Percentiles rank a stretch among this genome's conserved stretches.
Conservation (phyloP, 2,888 invertebrate species). For the Leucoma salicis region DNA sequence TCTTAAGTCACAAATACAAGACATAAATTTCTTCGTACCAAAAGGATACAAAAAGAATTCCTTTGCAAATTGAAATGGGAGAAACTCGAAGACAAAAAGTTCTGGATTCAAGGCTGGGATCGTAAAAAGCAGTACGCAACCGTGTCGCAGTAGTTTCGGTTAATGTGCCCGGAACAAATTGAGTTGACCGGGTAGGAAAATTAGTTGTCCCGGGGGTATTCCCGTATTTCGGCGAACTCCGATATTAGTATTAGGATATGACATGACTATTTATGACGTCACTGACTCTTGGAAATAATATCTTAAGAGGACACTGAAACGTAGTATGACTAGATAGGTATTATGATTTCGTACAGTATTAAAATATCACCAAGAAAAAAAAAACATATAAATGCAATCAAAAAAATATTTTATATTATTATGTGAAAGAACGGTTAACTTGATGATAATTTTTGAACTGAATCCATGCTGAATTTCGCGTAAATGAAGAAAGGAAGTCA, state of each 20-base stretch:
- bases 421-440: no score
- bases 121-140: conserved; percentile 74
- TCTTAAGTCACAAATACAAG: conserved; percentile 27
- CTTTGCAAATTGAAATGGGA: conserved; percentile 75
- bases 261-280: conserved; percentile 32
- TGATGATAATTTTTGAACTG: no score
- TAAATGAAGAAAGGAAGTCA: no score
- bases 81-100: conserved; percentile 51
- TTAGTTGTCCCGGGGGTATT: conserved; percentile 67
- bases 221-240: conserved; percentile 24
- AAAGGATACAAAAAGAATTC: conserved; percentile 46
- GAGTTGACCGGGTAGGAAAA: conserved; percentile 73
- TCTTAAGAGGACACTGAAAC: no score
- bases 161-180: conserved; percentile 79
- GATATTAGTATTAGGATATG: conserved; percentile 34
- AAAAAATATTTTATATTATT: no score
- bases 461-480: no score
- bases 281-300: background rate
- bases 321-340: no score
- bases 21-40: conserved; percentile 9
- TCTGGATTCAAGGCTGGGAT: conserved; percentile 55
- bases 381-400: no score
- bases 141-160: conserved; percentile 74
- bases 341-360: no score
- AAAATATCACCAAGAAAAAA: no score